Base-by-base conservation (phyloP, 1,140 invertebrate genomes). In the Drosophila equinoxialis region DNA sequence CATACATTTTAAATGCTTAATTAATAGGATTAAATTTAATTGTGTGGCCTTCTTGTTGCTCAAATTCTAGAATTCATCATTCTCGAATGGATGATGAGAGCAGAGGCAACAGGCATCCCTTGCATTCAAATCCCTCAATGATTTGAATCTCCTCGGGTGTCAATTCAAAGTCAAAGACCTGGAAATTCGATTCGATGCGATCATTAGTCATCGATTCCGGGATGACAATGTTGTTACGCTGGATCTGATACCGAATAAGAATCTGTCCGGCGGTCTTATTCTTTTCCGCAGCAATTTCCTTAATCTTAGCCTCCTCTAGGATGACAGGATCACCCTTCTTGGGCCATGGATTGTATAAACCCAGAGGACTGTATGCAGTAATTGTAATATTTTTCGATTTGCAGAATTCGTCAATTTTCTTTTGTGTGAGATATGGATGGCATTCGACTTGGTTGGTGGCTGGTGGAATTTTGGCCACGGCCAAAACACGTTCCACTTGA, bases 361-460 rank as follows among this genome's bases (percentile, higher is more conserved):
- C 96, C 6, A 97, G 92, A 0, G 96, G 96, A 83, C 95, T 95
- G 92, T 97, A 98, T 1, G 95, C 96, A 1, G 95, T 96, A 5
- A 98, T 81, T 2, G 91, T 78, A 61, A 98, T 95, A 23, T 93
- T 93, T 11, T 94, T 93, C 10, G 92, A 79, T 68, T 94, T 93
- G 90, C 96, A 97, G 79, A 94, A 96, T 8, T 95, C 93, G 11
- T 94, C 92, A 37, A 97, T 92, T 79, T 95, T 94, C 20, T 92
- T 93, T 86, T 97, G 96, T 51, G 94, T 94, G 65, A 97, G 92
- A 90, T 97, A 97, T 0, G 95, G 95, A 91, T 97, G 96, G 71
- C 94, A 95, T 91, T 97, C 96, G 17, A 97, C 93, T 94, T 98
- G 96, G 89, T 96, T 94, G 8, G 93, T 94, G 6, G 94, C 95